Conservation (phyloP, 2,113 vertebrate species). For the Lasiurus borealis region DNA sequence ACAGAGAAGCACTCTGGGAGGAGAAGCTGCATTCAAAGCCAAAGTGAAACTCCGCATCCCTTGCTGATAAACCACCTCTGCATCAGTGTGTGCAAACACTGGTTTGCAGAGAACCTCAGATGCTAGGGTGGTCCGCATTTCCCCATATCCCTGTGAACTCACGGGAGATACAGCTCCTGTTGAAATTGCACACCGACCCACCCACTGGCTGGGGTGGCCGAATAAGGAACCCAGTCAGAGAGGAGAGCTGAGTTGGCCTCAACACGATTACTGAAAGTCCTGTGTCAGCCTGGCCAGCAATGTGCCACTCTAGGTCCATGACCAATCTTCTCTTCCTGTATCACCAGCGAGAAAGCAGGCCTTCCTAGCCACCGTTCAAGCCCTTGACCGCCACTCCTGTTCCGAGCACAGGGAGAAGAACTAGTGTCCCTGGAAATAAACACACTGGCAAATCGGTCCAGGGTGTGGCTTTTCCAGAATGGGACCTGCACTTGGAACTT, state of each 20-base stretch:
- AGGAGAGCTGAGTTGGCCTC: background rate
- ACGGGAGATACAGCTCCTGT: fast-evolving
- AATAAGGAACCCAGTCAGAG: background rate
- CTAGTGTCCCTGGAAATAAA: background rate
- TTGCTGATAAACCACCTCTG: background rate
- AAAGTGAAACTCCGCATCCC: background rate
- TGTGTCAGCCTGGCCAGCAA: background rate
- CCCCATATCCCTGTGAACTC: background rate
- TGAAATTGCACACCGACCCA: background rate
- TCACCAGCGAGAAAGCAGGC: background rate
- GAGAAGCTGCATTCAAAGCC: background rate
- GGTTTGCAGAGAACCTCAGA: background rate
- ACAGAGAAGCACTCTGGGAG: background rate
- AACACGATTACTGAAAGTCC: background rate
- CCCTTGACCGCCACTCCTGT: background rate
- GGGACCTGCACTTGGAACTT: background rate
- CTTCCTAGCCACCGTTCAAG: background rate
- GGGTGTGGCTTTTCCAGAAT: background rate
- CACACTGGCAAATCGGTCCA: fast-evolving
- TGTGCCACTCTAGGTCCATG: background rate
- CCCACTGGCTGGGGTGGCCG: too few relatives aligned
- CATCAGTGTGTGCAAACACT: background rate
- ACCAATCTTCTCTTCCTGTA: background rate
- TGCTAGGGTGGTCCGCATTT: background rate
- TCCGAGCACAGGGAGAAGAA: background rate